Evolutionary conservation across 2,888 invertebrate genomes (phyloP), one percentile per base, ranked within the genome.

Genomic region (Drosophila subquinaria): DNA sequence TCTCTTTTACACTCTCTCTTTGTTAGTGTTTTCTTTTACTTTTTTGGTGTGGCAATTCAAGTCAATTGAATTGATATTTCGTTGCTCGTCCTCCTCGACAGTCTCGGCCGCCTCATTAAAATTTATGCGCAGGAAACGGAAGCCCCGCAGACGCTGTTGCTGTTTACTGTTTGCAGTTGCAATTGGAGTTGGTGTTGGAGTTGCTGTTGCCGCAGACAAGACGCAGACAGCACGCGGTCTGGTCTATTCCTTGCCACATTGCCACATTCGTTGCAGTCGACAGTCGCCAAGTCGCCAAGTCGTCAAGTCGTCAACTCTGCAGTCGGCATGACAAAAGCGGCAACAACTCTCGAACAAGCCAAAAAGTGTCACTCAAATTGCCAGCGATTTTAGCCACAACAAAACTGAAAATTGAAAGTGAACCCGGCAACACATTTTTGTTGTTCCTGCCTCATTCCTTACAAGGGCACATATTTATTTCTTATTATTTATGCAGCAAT

Each of bases 51-150:
- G 30, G 40, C 60, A 38, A 48, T 33, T 38, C 27, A 53, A 53
- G 59, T 63, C 63, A 50, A 42, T 67, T 74, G 70, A 73, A 73
- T 79, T 76, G 77, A 73, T 66, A 76, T 73, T 65, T 61, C 27
- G 53, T 59, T 56, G 55, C 62, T 61, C 50, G 74, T 51, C 43
- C 40, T 48, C 59, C 55, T 30, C 50, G 60, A 2, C 59, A 47
- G 62, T 36, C 30, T 36, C 30, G 2, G 30, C 8, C 56, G 62
- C 51, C 68, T 83, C 76, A 86, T 89, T 86, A 81, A 88, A 89
- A 86, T 86, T 89, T 84, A 82, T 88, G 88, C 86, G 73, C 90
- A 87, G 87, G 87, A 87, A 87, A 89, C 87, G 87, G 87, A 87
- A 88, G 73, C 75, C 73, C 42, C 57, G 70, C 87, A 87, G 87